These are phyloP conservation scores for Dione vanillae DNA, from an alignment of 2,888 invertebrate genomes.

Conservation along the genomic window DNA sequence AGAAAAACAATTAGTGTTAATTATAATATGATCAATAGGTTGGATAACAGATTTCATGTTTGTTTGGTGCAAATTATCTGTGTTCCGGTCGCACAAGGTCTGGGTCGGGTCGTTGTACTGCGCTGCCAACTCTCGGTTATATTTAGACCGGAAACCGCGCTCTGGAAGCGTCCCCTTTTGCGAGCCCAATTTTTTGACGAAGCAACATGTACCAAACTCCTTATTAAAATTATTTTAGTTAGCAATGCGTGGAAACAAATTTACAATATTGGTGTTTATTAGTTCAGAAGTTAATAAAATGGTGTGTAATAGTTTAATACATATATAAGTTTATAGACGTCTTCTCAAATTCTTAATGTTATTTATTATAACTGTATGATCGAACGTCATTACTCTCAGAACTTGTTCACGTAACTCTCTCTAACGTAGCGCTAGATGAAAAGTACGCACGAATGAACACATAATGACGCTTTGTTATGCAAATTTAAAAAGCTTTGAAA, in stretches of 20 bases:
- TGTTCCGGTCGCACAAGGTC: constrained; percentile 75
- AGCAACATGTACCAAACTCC: constrained; percentile 13
- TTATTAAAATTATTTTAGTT: background rate
- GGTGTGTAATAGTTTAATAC: background rate
- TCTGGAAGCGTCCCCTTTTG: constrained; percentile 71
- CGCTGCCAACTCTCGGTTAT: constrained; percentile 62
- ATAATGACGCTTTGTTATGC: constrained; percentile 1
- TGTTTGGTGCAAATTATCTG: constrained; percentile 34
- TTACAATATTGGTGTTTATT: background rate
- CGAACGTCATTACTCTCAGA: background rate
- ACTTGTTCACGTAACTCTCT: background rate
- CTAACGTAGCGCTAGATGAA: background rate
- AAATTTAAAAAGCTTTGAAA: background rate
- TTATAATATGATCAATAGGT: background rate
- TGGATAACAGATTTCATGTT: constrained; percentile 11
- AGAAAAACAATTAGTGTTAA: background rate
- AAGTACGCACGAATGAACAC: constrained; percentile 1
- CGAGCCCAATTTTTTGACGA: constrained; percentile 42
- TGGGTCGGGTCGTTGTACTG: constrained; percentile 70
- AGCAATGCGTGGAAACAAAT: too few relatives aligned
- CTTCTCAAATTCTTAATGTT: background rate
- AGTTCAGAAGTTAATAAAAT: background rate
- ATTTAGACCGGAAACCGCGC: constrained; percentile 77
- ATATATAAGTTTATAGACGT: background rate
- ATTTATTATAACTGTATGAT: background rate